Conservation (phyloP, 1,140 invertebrate species). For the Lethocerus indicus region DNA sequence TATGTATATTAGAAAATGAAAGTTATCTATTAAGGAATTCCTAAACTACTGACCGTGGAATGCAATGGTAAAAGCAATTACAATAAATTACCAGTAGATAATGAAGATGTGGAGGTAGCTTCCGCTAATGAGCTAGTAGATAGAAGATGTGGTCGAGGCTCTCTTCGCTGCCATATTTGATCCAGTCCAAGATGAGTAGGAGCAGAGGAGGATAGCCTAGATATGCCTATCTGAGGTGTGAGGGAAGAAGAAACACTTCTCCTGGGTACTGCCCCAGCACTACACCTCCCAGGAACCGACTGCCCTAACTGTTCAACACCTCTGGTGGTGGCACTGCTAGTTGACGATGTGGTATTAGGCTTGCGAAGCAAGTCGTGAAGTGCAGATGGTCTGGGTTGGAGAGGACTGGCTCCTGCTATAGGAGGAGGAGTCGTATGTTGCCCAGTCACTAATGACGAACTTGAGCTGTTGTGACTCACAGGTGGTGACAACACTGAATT, state of each 20-base stretch:
- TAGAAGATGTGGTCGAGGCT: constrained; percentile 69
- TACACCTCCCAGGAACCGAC: constrained; percentile 29
- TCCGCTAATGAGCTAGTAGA: constrained; percentile 72
- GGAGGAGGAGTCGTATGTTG: constrained; percentile 5
- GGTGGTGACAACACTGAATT: constrained; percentile 1
- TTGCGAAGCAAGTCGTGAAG: constrained; percentile 49
- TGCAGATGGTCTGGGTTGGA: constrained; percentile 29
- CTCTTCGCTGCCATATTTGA: constrained; percentile 65
- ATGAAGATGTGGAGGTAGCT: constrained; percentile 69
- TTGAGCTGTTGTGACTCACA: constrained; percentile 9
- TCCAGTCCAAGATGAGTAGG: constrained; percentile 65
- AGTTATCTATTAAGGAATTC: no score
- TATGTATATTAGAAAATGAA: no score
- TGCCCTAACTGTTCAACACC: constrained; percentile 26
- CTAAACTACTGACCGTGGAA: background rate
- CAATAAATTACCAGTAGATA: constrained; percentile 41
- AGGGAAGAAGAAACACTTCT: background rate
- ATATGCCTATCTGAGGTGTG: constrained; percentile 21
- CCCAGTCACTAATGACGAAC: constrained; percentile 6
- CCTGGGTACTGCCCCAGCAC: constrained; percentile 14
- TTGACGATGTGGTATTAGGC: constrained; percentile 30
- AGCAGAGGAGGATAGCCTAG: constrained; percentile 61
- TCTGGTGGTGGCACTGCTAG: constrained; percentile 24
- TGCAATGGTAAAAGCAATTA: background rate
- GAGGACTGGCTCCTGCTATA: constrained; percentile 4